Percentiles rank a stretch among this genome's conserved stretches.
Conservation (phyloP, 2,113 vertebrate genomes). For the Larimichthys polyactis region DNA sequence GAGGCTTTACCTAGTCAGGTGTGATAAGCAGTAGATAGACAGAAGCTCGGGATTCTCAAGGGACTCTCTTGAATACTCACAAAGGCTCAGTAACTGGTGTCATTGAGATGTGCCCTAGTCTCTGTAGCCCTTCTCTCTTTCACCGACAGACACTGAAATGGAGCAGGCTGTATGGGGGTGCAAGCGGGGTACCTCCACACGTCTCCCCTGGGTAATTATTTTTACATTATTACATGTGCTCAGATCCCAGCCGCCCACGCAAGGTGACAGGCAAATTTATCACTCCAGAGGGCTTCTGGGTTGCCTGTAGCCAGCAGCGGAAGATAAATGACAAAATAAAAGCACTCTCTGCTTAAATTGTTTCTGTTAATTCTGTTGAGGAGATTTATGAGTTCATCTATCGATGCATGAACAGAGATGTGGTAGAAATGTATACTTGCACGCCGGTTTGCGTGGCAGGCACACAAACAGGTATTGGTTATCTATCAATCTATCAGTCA, state of each 20-base stretch:
- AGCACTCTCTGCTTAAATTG: slow-evolving; percentile 87
- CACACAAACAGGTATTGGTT: slow-evolving; percentile 74
- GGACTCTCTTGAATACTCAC: slow-evolving; percentile 70
- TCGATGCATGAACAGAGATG: slow-evolving; percentile 80
- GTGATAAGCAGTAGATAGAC: slow-evolving; percentile 74
- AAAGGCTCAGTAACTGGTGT: slow-evolving; percentile 82
- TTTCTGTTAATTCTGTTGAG: slow-evolving; percentile 87
- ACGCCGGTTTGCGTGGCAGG: slow-evolving; percentile 53
- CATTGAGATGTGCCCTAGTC: slow-evolving; percentile 77
- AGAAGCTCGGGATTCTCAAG: slow-evolving; percentile 59
- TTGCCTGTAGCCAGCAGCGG: slow-evolving; percentile 67
- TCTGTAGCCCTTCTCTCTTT: slow-evolving; percentile 48
- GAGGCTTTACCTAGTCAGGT: slow-evolving; percentile 75
- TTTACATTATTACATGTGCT: slow-evolving; percentile 90
- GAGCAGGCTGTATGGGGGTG: slow-evolving; percentile 61
- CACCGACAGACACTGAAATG: slow-evolving; percentile 60
- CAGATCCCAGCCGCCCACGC: slow-evolving; percentile 84
- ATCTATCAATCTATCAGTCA: slow-evolving; percentile 72
- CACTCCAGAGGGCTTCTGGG: slow-evolving; percentile 80
- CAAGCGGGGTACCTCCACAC: slow-evolving; percentile 68
- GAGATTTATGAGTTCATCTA: slow-evolving; percentile 87
- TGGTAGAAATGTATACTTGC: slow-evolving; percentile 74
- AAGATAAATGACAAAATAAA: slow-evolving; percentile 90
- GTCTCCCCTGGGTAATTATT: slow-evolving; percentile 89
- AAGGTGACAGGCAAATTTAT: slow-evolving; percentile 89